Conservation (phyloP, 2,888 invertebrate genomes). For the Seira sanloemensis region DNA sequence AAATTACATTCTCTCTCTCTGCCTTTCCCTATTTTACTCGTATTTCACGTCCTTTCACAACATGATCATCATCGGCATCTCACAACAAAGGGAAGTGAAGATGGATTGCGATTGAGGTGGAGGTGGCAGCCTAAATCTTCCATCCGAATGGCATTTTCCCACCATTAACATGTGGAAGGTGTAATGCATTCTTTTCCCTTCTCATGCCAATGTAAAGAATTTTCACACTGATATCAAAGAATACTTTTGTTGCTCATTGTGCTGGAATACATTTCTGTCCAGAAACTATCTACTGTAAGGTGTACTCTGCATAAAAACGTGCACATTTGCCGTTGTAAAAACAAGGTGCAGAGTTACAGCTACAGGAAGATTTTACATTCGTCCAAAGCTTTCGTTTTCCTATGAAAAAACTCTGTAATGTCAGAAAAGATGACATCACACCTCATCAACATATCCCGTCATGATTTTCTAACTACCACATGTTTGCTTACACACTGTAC, state of each 20-base stretch:
- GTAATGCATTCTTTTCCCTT: conserved; percentile 47
- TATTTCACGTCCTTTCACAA: conserved; percentile 30
- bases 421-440: conserved; percentile 60
- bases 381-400: too few relatives aligned
- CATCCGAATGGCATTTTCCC: conserved; percentile 47
- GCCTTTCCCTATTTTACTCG: conserved; percentile 33
- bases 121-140: conserved; percentile 18
- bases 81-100: conserved; percentile 28
- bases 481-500: conserved; percentile 55
- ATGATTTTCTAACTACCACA: conserved; percentile 55
- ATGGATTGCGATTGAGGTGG: conserved; percentile 10
- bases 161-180: conserved; percentile 47
- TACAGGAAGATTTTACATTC: too few relatives aligned
- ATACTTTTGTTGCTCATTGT: too few relatives aligned
- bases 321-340: neutral
- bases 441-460: conserved; percentile 56
- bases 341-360: too few relatives aligned
- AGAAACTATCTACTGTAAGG: too few relatives aligned
- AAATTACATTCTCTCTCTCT: neutral
- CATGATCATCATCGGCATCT: conserved; percentile 44
- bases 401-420: conserved; percentile 41
- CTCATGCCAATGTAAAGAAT: conserved; percentile 27
- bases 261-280: too few relatives aligned
- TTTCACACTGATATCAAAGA: conserved; percentile 39
- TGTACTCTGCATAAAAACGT: too few relatives aligned